Evolutionary conservation across 2,113 vertebrate species (phyloP), one percentile per base, ranked within the genome.

Genomic region (Sinosuthora webbiana): DNA sequence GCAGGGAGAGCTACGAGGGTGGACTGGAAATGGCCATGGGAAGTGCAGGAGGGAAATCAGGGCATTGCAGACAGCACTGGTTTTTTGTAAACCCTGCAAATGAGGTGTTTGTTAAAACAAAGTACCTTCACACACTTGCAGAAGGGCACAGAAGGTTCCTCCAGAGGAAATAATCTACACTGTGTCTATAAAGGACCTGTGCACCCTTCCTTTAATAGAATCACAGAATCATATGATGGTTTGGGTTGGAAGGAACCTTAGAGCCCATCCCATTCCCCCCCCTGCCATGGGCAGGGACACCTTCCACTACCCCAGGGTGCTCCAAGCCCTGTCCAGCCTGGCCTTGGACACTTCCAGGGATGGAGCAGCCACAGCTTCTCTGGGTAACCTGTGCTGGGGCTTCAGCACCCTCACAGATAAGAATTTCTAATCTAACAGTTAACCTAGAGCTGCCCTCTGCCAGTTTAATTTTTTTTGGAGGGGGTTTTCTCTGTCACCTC

Each of bases 401-500:
- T 53, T 83, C 6, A 0, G 13, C 70, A 62, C 30, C 7, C n/a
- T 83, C 21, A 7, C 14, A 42, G 7, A 18, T 18, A 47, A 53
- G 7, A 27, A 62, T 42, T 64, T 53, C 39, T 35, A 23, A 65
- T 65, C 30, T 21, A 42, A 9, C 8, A 42, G 27, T 75, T 39
- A 45, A 47, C 13, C 41, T 24, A 45, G 13, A 42, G 23, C 27
- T 76, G 25, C 21, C 16, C 30, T 62, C 55, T 83, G 11, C 8
- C 55, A 47, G n/a, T 63, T 79, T 21, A 56, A 27, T 5, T 18
- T 24, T 14, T 35, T 33, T 33, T 15, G 0, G n/a, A n/a, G 15
- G 0, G 16, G 0, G 7, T 33, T 56, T 87, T 30, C 10, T 49
- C 0, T 30, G 4, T 64, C 31, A 2, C 59, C 53, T 2, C 55